Evolutionary conservation across 2,888 invertebrate genomes (phyloP).

Genomic region (Pristionchus fissidentatus): DNA sequence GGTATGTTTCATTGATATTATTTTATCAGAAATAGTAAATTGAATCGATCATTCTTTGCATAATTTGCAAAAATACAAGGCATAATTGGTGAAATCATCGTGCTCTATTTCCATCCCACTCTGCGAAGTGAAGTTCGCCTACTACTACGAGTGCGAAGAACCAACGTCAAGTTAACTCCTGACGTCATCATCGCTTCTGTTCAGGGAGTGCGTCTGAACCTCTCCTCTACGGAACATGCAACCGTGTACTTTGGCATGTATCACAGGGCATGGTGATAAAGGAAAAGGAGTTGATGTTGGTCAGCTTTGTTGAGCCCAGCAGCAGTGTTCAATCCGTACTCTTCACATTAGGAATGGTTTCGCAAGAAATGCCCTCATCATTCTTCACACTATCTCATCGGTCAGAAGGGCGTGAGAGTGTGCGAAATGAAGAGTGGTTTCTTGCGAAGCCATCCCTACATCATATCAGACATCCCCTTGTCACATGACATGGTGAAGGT

Average conservation of each 20-base stretch:
- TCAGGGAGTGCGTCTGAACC: not conserved
- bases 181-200: slow-evolving; percentile 10
- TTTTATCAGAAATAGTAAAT: no score
- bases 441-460: no score
- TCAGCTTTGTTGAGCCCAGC: no score
- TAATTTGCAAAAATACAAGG: not conserved
- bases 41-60: not conserved
- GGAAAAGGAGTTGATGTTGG: not conserved
- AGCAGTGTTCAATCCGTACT: no score
- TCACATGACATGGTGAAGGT: no score
- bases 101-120: not conserved
- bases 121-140: not conserved
- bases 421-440: no score
- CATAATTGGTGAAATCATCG: not conserved
- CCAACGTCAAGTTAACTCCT: not conserved
- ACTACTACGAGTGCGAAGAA: not conserved
- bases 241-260: slow-evolving; percentile 12
- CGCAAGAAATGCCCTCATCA: no score
- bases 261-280: not conserved
- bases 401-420: no score
- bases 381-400: no score
- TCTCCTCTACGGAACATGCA: not conserved
- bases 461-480: no score
- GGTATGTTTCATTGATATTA: no score
- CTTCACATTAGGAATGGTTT: no score